A percentile compares a stretch with the other conserved stretches of the same genome.
phyloP scores from a whole-genome alignment of 2,113 vertebrate species.

The Diadophis punctatus region DNA sequence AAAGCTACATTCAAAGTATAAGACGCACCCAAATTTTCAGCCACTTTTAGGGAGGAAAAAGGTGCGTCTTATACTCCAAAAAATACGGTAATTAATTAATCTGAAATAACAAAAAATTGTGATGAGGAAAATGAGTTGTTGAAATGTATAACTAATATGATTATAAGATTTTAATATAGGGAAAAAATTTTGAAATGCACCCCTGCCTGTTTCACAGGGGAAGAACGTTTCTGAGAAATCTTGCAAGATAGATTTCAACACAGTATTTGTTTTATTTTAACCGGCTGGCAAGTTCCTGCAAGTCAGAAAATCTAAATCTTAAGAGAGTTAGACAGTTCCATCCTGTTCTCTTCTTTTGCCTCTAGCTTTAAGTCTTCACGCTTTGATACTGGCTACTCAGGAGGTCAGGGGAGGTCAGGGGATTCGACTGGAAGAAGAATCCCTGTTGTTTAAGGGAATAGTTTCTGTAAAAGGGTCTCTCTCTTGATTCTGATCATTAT shows the following conservation, averaged over 20 bases:
- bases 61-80: no score
- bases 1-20: no score
- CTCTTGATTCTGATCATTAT: slow-evolving; percentile 38
- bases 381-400: slow-evolving; percentile 40
- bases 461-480: slow-evolving; percentile 38
- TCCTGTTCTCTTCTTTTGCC: slow-evolving; percentile 21
- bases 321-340: slow-evolving; percentile 36
- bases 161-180: no score
- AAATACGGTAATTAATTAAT: no score
- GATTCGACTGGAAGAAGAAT: slow-evolving; percentile 31
- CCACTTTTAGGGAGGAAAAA: no score
- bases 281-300: neutral
- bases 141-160: no score
- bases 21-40: no score
- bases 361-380: slow-evolving; percentile 44
- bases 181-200: no score
- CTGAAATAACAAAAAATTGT: no score
- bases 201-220: neutral
- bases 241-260: neutral
- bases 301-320: slow-evolving; percentile 49
- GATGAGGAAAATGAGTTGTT: no score
- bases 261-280: slow-evolving; percentile 8
- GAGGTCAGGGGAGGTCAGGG: slow-evolving; percentile 50
- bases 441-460: slow-evolving; percentile 34
- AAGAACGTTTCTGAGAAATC: neutral